Conservation (phyloP, 1,140 invertebrate genomes). For the Megalonaias nervosa region DNA sequence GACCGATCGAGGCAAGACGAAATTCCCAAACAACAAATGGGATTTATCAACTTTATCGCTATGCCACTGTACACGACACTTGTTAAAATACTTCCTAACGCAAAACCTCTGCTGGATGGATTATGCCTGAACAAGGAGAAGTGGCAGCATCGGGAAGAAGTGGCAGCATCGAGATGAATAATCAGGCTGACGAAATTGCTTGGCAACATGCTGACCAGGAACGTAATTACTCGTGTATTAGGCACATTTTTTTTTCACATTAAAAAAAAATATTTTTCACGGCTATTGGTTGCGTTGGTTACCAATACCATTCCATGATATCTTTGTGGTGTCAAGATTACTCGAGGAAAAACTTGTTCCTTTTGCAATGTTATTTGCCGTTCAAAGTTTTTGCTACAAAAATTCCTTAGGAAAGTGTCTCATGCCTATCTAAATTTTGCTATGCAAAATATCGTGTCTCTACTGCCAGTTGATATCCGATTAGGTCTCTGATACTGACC, state of each 20-base stretch:
- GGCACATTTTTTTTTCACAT: neutral
- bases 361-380: neutral
- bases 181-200: neutral
- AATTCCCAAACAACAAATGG: slow-evolving; percentile 83
- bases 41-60: slow-evolving; percentile 84
- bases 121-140: slow-evolving; percentile 20
- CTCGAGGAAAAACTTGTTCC: neutral
- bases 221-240: neutral
- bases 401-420: no score
- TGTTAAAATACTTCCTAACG: slow-evolving; percentile 78
- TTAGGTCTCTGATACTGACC: no score
- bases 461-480: no score
- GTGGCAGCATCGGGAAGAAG: slow-evolving; percentile 19
- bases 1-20: slow-evolving; percentile 80
- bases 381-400: no score
- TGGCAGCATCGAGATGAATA: neutral
- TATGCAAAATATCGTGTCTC: no score
- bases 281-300: neutral
- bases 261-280: neutral
- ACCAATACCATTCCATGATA: neutral
- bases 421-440: no score
- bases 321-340: neutral
- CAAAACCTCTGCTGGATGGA: slow-evolving; percentile 78
- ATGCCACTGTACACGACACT: slow-evolving; percentile 84
- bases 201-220: neutral